Percentiles rank a stretch among this genome's conserved stretches.
Conservation (phyloP, 2,888 invertebrate species). For the Pyrgus malvae region DNA sequence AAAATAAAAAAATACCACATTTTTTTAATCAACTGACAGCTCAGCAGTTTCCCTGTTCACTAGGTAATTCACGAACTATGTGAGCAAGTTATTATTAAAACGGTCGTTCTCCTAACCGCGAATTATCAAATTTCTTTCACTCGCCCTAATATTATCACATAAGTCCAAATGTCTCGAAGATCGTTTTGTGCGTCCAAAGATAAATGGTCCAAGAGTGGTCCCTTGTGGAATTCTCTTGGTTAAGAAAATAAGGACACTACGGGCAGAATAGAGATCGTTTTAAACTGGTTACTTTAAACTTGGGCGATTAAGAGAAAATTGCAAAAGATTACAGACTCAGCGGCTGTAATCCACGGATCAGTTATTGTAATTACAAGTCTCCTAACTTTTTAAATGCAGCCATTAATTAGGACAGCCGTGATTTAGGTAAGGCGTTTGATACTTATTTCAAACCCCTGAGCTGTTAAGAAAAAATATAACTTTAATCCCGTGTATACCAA, state of each 20-base stretch:
- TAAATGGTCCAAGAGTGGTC: conserved; percentile 37
- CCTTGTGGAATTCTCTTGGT: conserved; percentile 26
- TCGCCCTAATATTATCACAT: conserved; percentile 78
- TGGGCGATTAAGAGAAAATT: conserved; percentile 75
- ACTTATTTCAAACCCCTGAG: conserved; percentile 9
- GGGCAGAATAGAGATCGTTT: conserved; percentile 46
- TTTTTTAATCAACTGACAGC: conserved; percentile 21
- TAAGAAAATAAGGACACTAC: conserved; percentile 22
- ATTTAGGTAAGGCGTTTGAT: conserved; percentile 53
- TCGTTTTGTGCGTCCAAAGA: conserved; percentile 49
- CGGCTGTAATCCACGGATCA: conserved; percentile 63
- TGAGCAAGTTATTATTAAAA: conserved; percentile 77
- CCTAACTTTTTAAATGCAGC: conserved; percentile 64
- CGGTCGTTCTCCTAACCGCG: conserved; percentile 75
- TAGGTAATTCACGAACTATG: conserved; percentile 66
- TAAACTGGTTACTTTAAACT: conserved; percentile 54
- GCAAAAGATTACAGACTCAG: conserved; percentile 71
- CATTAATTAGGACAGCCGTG: conserved; percentile 62
- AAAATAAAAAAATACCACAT: no score
- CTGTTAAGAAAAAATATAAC: background rate
- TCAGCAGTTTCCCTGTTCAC: conserved; percentile 49
- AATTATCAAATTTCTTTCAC: conserved; percentile 79
- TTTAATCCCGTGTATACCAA: background rate
- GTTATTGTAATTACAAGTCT: conserved; percentile 68
- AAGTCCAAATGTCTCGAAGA: conserved; percentile 76